Evolutionary conservation across 2,888 invertebrate genomes (phyloP).

Genomic region (Macrophya alboannulata): DNA sequence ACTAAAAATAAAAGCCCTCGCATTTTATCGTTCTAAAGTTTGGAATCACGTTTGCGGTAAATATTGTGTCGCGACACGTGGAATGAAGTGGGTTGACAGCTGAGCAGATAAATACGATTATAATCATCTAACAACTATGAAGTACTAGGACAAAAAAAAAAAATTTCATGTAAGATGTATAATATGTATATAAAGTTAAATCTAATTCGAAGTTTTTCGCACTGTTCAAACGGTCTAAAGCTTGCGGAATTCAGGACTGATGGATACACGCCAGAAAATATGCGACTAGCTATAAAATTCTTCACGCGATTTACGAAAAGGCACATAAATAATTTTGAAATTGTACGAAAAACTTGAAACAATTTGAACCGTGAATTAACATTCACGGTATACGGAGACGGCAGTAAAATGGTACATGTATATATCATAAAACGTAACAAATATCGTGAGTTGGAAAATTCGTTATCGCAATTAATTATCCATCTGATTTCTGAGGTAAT

Average conservation of each 20-base stretch:
- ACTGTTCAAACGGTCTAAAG: background rate
- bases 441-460: slow-evolving; percentile 7
- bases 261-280: background rate
- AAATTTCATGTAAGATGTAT: no score
- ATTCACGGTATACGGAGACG: background rate
- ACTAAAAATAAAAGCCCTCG: slow-evolving; percentile 7
- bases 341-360: background rate
- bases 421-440: slow-evolving; percentile 4
- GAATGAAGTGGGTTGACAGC: background rate
- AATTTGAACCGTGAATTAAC: background rate
- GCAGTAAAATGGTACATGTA: background rate
- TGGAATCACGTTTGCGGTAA: background rate
- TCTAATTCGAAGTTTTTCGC: background rate
- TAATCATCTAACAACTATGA: background rate
- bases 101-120: background rate
- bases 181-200: no score
- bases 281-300: background rate
- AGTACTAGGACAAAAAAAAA: background rate
- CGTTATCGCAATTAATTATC: background rate
- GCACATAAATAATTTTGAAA: background rate
- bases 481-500: background rate
- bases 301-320: background rate
- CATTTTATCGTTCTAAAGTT: background rate
- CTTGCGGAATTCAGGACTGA: background rate
- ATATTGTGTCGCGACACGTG: background rate